These are phyloP conservation scores for Cataglyphis livida DNA, from an alignment of 2,888 invertebrate genomes.

Conservation along the genomic window DNA sequence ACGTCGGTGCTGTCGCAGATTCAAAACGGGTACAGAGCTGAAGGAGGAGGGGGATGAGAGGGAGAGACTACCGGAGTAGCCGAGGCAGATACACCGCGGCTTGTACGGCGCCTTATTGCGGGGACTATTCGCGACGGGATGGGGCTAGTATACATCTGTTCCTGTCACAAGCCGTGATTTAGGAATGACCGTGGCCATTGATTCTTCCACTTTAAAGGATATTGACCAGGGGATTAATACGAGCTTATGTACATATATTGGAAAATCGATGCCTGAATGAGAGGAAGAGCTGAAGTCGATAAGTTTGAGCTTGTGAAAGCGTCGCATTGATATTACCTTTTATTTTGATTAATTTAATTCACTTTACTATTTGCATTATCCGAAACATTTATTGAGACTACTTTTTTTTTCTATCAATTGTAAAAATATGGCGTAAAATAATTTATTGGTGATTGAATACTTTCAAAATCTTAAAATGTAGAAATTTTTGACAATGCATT, in stretches of 20 bases:
- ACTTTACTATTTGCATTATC: neutral
- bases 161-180: conserved; percentile 84
- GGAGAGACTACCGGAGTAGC: conserved; percentile 69
- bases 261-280: conserved; percentile 17
- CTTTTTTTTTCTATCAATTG: neutral
- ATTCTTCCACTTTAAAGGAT: conserved; percentile 66
- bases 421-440: neutral
- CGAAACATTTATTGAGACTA: neutral
- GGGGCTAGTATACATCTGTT: conserved; percentile 85
- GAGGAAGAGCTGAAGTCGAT: neutral
- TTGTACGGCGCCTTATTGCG: conserved; percentile 82
- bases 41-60: conserved; percentile 61
- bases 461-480: neutral
- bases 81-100: conserved; percentile 66
- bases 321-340: neutral
- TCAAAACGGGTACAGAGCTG: conserved; percentile 64
- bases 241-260: neutral
- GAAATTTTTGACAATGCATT: neutral
- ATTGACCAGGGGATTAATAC: conserved; percentile 53
- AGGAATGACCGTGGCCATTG: conserved; percentile 68
- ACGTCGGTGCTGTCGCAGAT: conserved; percentile 70
- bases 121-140: conserved; percentile 82
- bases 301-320: neutral
- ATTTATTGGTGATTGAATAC: neutral
- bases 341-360: neutral